Conservation (phyloP, 1,140 invertebrate species). For the Drosophila serrata region DNA sequence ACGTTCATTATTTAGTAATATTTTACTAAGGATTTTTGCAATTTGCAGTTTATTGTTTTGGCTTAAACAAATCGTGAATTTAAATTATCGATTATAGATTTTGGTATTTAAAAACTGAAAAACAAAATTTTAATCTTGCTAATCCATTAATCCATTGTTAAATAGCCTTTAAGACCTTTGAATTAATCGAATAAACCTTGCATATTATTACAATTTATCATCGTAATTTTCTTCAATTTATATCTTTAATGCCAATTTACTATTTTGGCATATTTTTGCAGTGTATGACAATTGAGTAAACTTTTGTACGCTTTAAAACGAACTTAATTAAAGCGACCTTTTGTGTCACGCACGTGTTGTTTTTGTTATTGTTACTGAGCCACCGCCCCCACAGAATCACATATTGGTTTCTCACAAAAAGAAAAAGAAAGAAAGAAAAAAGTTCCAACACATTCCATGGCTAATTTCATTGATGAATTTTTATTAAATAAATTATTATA, state of each 20-base stretch:
- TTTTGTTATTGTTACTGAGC: conserved; percentile 21
- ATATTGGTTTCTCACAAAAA: too few species aligned
- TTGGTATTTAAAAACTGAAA: not conserved
- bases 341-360: conserved; percentile 65
- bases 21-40: not conserved
- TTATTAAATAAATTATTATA: conserved; percentile 81
- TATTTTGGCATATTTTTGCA: conserved; percentile 14
- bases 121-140: not conserved
- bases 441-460: conserved; percentile 52
- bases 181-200: not conserved
- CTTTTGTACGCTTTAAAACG: conserved; percentile 60
- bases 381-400: conserved; percentile 1
- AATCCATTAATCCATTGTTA: not conserved
- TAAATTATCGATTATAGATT: not conserved
- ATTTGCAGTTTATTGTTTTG: not conserved
- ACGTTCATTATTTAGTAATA: not conserved
- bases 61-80: not conserved
- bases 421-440: too few species aligned
- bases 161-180: not conserved
- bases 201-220: not conserved
- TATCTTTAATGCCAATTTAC: not conserved
- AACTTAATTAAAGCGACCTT: conserved; percentile 76
- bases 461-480: conserved; percentile 79
- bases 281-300: conserved; percentile 55
- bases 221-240: conserved; percentile 6